phyloP scores from a whole-genome alignment of 2,888 invertebrate species.

The Kuschelorhynchus macadamiae region DNA sequence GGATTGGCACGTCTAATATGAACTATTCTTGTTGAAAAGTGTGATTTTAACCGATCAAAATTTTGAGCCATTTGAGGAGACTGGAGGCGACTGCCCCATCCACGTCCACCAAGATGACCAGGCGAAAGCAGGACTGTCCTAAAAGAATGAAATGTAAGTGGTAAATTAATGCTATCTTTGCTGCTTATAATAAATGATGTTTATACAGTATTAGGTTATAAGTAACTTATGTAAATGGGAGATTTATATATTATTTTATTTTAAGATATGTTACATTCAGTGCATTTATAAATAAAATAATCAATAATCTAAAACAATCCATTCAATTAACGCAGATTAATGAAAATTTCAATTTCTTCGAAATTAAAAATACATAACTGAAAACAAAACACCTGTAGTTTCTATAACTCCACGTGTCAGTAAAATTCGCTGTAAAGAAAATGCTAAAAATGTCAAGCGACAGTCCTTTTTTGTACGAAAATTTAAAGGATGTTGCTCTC shows the following conservation, averaged over 20 bases:
- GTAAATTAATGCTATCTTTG: slow-evolving; percentile 6
- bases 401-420: too few relatives aligned
- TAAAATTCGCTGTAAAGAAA: slow-evolving; percentile 3
- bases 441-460: slow-evolving; percentile 28
- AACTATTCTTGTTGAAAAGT: slow-evolving; percentile 29
- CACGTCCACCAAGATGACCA: slow-evolving; percentile 66
- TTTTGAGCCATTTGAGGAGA: slow-evolving; percentile 63
- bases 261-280: neutral
- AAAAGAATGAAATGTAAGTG: slow-evolving; percentile 72
- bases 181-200: slow-evolving; percentile 1
- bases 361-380: too few relatives aligned
- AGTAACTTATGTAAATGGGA: neutral
- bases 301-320: too few relatives aligned
- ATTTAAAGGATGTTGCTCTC: slow-evolving; percentile 25
- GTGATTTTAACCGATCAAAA: slow-evolving; percentile 57
- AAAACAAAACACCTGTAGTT: too few relatives aligned
- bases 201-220: neutral
- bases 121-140: slow-evolving; percentile 71
- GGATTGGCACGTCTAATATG: neutral
- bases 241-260: neutral
- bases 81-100: slow-evolving; percentile 57
- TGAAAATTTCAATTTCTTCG: too few relatives aligned
- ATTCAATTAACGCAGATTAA: too few relatives aligned
- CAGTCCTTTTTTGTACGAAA: slow-evolving; percentile 18
- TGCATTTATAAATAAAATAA: neutral